phyloP scores from a whole-genome alignment of 2,113 vertebrate species.

The Callocephalon fimbriatum region DNA sequence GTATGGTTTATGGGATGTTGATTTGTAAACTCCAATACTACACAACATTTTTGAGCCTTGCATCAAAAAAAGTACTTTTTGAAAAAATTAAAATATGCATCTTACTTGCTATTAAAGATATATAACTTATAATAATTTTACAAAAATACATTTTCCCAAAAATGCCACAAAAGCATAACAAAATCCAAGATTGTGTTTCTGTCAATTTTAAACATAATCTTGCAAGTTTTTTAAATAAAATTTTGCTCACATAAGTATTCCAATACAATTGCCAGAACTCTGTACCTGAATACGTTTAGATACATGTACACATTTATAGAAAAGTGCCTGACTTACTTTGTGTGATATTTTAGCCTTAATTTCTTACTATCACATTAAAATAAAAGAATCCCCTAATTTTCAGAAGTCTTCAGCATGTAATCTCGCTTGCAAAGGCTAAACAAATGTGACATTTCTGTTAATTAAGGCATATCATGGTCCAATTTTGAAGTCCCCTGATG shows the following conservation, averaged over 20 bases:
- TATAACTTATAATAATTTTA: not conserved
- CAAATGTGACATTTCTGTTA: not conserved
- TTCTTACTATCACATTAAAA: not conserved
- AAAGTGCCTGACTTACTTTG: not conserved
- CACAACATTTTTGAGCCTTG: not conserved
- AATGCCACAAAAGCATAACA: not conserved
- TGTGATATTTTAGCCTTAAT: not conserved
- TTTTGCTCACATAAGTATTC: not conserved
- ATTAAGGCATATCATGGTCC: not conserved
- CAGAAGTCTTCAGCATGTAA: not conserved
- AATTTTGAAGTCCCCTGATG: not conserved
- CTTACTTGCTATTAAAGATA: not conserved
- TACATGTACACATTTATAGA: accelerated
- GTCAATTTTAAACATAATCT: not conserved
- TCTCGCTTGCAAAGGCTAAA: not conserved
- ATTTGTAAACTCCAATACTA: not conserved
- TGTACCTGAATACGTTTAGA: not conserved
- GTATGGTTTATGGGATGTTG: not conserved
- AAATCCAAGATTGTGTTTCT: not conserved
- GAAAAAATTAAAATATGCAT: not conserved
- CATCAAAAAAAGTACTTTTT: not conserved
- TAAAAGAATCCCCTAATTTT: not conserved
- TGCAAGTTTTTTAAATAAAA: not conserved
- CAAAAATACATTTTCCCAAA: not conserved
- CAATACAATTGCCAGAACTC: not conserved